These are phyloP conservation scores for Melospiza melodia DNA, from an alignment of 2,113 vertebrate species.

Conservation along the genomic window DNA sequence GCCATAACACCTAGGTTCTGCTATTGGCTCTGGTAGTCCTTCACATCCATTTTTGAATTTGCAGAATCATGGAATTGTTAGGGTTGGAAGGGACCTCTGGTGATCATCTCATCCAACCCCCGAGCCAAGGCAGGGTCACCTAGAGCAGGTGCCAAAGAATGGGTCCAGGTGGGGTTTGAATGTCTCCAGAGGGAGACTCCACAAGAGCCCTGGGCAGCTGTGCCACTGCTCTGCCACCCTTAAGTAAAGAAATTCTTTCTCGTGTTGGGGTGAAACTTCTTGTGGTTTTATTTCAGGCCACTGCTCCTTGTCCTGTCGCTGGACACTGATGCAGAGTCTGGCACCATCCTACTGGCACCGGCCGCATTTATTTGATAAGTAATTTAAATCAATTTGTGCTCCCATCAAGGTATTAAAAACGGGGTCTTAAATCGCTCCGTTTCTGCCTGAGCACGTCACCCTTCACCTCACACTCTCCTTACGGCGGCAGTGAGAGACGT, in stretches of 20 bases:
- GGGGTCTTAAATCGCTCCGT: no score
- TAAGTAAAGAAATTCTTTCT: no score
- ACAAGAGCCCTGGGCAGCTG: background rate
- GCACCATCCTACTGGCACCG: background rate
- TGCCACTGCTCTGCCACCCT: no score
- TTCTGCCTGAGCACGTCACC: background rate
- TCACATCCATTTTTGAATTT: accelerated
- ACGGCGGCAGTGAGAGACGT: accelerated
- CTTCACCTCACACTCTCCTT: background rate
- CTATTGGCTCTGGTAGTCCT: background rate
- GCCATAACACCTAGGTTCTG: background rate
- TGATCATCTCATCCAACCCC: background rate
- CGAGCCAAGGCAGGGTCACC: background rate
- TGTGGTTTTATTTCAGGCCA: background rate
- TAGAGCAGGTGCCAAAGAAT: background rate
- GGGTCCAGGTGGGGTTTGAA: background rate
- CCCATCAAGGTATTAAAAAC: background rate
- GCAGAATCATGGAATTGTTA: background rate
- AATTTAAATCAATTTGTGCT: background rate
- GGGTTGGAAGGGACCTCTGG: background rate
- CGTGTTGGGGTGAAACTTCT: background rate
- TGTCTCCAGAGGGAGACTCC: no score
- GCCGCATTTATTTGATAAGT: background rate
- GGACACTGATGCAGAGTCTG: background rate
- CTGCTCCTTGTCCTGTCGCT: background rate